Evolutionary conservation across 2,888 invertebrate species (phyloP).

Genomic region (Sympetrum striolatum): DNA sequence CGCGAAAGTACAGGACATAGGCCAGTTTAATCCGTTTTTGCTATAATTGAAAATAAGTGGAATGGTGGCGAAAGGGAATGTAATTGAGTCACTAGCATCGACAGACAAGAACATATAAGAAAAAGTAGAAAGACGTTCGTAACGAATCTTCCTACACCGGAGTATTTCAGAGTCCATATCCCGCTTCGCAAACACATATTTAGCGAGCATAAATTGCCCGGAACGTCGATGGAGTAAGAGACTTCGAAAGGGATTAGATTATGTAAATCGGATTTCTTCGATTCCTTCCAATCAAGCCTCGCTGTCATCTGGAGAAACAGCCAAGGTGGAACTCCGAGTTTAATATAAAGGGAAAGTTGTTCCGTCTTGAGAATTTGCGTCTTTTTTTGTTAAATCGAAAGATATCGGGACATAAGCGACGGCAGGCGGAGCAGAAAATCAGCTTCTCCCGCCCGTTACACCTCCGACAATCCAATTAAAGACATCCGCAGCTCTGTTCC

Average conservation of each 20-base stretch:
- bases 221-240: no score
- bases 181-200: no score
- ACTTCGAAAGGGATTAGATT: not conserved
- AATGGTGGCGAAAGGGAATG: no score
- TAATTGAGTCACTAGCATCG: no score
- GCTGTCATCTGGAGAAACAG: not conserved
- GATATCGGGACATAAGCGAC: not conserved
- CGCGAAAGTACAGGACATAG: no score
- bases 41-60: no score
- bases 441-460: not conserved
- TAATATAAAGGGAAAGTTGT: not conserved
- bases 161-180: no score
- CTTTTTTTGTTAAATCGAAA: not conserved
- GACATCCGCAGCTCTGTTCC: not conserved
- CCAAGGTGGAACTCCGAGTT: not conserved
- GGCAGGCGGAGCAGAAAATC: not conserved
- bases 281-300: not conserved
- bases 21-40: no score
- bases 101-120: no score
- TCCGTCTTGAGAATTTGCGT: not conserved
- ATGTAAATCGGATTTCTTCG: not conserved
- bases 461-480: not conserved
- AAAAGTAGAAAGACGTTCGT: no score
- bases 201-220: no score
- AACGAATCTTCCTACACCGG: no score